A percentile compares a stretch with the other conserved stretches of the same genome.
Conservation (phyloP, 92 coral and sea anemone species). For the Phenganax marumi region DNA sequence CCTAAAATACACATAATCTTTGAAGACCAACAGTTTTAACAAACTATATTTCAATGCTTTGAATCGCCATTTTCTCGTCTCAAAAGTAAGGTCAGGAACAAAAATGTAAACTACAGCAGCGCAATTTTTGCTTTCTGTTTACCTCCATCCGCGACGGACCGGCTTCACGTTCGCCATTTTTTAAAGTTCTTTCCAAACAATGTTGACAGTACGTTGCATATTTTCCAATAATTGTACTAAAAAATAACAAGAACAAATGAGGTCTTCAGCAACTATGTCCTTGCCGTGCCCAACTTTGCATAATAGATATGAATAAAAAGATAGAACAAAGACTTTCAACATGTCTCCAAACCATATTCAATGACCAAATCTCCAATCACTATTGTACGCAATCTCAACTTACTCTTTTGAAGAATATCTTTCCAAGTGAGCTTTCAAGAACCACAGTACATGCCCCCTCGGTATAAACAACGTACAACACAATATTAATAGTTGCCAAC, state of each 20-base stretch:
- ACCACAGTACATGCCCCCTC: constrained; percentile 77
- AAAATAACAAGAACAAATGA: background rate
- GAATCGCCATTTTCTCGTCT: no score
- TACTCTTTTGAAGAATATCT: constrained; percentile 45
- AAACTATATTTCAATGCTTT: background rate
- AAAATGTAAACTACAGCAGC: background rate
- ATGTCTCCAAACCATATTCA: no score
- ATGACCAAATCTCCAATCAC: background rate
- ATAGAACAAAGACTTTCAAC: no score
- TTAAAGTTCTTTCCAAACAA: constrained; percentile 78
- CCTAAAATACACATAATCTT: constrained; percentile 45
- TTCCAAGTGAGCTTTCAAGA: constrained; percentile 73
- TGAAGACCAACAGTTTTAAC: background rate
- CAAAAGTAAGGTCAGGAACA: no score
- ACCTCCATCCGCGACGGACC: constrained; percentile 98
- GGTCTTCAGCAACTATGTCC: background rate
- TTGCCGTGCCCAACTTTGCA: no score
- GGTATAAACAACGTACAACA: constrained; percentile 87
- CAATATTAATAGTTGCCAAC: constrained; percentile 90
- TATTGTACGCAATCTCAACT: background rate
- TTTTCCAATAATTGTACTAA: constrained; percentile 64
- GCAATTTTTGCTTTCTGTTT: background rate
- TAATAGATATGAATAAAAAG: no score
- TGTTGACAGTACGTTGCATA: constrained; percentile 78
- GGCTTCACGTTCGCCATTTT: constrained; percentile 86